These are phyloP conservation scores for Tiliqua scincoides DNA, from an alignment of 2,113 vertebrate species.

Conservation along the genomic window DNA sequence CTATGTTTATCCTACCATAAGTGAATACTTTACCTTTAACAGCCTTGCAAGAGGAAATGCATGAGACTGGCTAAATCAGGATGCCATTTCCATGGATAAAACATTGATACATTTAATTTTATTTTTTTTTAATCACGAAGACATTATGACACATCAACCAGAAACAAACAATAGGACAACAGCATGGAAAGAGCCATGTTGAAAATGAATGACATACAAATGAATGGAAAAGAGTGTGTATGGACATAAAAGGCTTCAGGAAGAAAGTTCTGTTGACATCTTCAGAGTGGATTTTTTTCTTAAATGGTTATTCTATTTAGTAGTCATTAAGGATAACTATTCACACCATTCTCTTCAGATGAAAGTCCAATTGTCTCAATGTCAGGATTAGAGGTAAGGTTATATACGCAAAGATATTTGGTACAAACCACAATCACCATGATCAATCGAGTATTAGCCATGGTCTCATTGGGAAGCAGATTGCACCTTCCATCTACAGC, in stretches of 20 bases:
- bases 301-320: neutral
- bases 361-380: neutral
- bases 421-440: neutral
- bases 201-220: neutral
- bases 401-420: neutral
- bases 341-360: neutral
- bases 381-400: neutral
- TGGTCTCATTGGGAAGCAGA: neutral
- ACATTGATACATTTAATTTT: no score
- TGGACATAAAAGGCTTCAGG: neutral
- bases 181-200: neutral
- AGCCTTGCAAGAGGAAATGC: conserved; percentile 1
- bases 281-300: neutral
- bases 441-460: neutral
- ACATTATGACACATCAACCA: neutral
- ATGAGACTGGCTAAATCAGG: neutral
- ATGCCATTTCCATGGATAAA: no score
- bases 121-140: neutral
- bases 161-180: neutral
- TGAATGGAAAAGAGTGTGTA: neutral
- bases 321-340: neutral
- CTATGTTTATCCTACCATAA: neutral
- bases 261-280: neutral
- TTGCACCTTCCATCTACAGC: neutral
- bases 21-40: neutral